Evolutionary conservation across 1,140 invertebrate species (phyloP).

Genomic region (Monochamus saltuarius): DNA sequence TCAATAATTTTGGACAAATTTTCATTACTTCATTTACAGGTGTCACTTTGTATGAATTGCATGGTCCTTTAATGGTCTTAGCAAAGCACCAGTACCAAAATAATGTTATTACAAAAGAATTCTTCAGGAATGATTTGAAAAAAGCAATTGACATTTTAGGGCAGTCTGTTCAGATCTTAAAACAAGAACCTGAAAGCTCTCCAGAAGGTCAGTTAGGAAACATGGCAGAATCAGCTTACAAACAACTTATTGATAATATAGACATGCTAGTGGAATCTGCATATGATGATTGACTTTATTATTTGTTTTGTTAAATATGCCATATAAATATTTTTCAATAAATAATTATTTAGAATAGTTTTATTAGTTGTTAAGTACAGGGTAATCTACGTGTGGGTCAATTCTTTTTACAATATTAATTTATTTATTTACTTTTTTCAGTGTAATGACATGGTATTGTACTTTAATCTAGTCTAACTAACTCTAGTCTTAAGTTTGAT

Average conservation of each 20-base stretch:
- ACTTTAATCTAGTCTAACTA: too few relatives aligned
- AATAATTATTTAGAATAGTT: too few relatives aligned
- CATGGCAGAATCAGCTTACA: conserved; percentile 61
- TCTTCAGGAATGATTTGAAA: conserved; percentile 63
- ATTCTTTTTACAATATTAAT: too few relatives aligned
- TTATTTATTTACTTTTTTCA: too few relatives aligned
- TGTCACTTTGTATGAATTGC: conserved; percentile 75
- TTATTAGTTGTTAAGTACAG: too few relatives aligned
- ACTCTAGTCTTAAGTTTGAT: too few relatives aligned
- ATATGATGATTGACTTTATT: conserved; percentile 17
- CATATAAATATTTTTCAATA: neutral
- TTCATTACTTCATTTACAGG: conserved; percentile 52
- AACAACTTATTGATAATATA: conserved; percentile 65
- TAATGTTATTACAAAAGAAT: conserved; percentile 60
- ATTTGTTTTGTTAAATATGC: neutral
- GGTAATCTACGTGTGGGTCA: too few relatives aligned
- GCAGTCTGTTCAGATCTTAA: conserved; percentile 64
- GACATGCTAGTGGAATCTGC: conserved; percentile 52
- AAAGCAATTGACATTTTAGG: conserved; percentile 62
- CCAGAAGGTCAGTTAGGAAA: conserved; percentile 69
- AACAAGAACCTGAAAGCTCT: conserved; percentile 65
- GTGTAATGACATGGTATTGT: too few relatives aligned
- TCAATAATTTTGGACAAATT: neutral
- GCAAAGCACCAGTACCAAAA: conserved; percentile 65
- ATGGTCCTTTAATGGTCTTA: conserved; percentile 71